Conservation (phyloP, 2,113 vertebrate genomes). For the Phocoena phocoena region DNA sequence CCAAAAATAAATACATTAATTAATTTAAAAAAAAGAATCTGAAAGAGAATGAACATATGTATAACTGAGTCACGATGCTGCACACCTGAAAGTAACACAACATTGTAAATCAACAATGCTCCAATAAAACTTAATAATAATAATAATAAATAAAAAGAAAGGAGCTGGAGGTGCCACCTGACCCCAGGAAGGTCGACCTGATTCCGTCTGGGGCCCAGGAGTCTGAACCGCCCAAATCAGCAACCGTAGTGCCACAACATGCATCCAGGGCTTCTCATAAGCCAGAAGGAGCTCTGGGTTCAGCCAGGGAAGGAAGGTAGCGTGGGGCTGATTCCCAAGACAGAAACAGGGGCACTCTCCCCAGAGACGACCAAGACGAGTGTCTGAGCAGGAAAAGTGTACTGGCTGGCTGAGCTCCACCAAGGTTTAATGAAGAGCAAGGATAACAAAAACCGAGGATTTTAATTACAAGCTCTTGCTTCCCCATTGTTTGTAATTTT, state of each 20-base stretch:
- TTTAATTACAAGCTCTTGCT: conserved; percentile 30
- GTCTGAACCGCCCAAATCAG: background rate
- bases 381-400: background rate
- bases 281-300: background rate
- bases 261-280: background rate
- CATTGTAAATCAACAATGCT: background rate
- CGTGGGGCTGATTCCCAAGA: background rate
- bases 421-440: background rate
- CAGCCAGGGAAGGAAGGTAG: background rate
- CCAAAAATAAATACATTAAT: too few species aligned
- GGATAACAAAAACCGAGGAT: background rate
- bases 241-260: background rate
- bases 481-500: background rate
- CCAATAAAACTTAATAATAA: background rate
- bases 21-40: background rate
- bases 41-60: background rate
- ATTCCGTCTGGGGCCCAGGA: background rate
- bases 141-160: background rate
- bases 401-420: background rate
- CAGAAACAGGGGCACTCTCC: background rate
- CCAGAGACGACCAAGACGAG: background rate
- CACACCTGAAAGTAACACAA: background rate
- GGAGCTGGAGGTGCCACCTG: background rate
- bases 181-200: background rate
- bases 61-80: background rate